Conservation (phyloP, 2,888 invertebrate species). For the Cryptophagus acutangulus region DNA sequence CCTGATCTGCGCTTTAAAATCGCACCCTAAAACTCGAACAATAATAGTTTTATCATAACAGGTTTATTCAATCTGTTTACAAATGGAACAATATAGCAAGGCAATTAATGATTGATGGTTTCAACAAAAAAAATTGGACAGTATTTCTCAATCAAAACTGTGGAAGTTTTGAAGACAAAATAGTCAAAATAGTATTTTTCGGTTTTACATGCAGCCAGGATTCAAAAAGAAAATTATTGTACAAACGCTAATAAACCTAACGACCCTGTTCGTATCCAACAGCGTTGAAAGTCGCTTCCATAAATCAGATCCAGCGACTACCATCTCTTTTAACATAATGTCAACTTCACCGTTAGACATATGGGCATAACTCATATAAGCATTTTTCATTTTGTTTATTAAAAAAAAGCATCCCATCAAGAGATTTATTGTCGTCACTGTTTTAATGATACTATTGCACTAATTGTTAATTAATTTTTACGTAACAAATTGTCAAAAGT, state of each 20-base stretch:
- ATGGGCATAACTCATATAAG: slow-evolving; percentile 1
- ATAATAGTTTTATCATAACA: no score
- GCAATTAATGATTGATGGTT: no score
- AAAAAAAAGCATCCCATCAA: not conserved
- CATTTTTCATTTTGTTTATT: not conserved
- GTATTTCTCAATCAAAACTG: no score
- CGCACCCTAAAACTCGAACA: no score
- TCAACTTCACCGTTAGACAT: slow-evolving; percentile 21
- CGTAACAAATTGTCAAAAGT: not conserved
- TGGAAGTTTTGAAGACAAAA: no score
- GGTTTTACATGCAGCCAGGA: no score
- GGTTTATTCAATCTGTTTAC: no score
- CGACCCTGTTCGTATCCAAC: slow-evolving; percentile 31
- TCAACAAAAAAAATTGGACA: no score
- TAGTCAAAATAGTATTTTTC: no score
- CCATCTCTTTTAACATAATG: slow-evolving; percentile 23
- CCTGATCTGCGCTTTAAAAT: no score
- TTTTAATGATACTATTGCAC: not conserved
- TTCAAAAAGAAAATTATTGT: no score
- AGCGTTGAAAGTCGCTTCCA: slow-evolving; percentile 28
- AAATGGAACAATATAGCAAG: no score
- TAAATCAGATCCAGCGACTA: slow-evolving; percentile 25
- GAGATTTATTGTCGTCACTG: not conserved
- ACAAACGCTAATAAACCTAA: slow-evolving; percentile 31
- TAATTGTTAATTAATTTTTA: not conserved